Percentiles rank a stretch among this genome's conserved stretches.
Conservation (phyloP, 2,888 invertebrate species). For the Synergus umbraculus region DNA sequence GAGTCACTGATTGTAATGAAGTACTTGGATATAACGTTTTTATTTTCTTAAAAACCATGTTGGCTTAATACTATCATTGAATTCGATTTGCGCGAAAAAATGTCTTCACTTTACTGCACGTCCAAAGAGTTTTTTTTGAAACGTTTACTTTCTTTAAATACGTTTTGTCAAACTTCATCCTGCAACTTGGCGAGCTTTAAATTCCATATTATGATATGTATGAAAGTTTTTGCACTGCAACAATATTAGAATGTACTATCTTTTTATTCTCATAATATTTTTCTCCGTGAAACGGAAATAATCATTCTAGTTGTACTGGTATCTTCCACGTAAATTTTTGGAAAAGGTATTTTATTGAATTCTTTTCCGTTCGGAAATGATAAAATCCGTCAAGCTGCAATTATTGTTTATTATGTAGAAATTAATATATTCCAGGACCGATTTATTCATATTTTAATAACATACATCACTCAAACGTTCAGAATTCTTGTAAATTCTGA, state of each 20-base stretch:
- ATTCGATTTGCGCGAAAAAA: conserved; percentile 11
- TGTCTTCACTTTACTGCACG: conserved; percentile 12
- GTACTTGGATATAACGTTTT: conserved; percentile 29
- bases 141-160: not conserved
- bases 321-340: not conserved
- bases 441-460: not conserved
- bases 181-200: conserved; percentile 17
- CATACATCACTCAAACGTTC: not conserved
- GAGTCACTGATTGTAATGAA: conserved; percentile 7
- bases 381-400: conserved; percentile 16
- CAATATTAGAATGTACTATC: not conserved
- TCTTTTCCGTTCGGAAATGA: not conserved
- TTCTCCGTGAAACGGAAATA: not conserved
- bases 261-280: not conserved
- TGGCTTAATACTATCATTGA: not conserved
- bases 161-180: not conserved
- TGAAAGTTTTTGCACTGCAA: not conserved
- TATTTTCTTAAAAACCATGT: not conserved
- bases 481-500: not conserved
- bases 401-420: conserved; percentile 11
- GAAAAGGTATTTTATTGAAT: not conserved
- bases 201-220: not conserved
- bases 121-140: not conserved
- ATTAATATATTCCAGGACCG: not conserved
- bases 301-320: not conserved